Percentiles rank a stretch among this genome's conserved stretches.
Conservation (phyloP, 2,113 vertebrate species). For the Rhodinocichla rosea region DNA sequence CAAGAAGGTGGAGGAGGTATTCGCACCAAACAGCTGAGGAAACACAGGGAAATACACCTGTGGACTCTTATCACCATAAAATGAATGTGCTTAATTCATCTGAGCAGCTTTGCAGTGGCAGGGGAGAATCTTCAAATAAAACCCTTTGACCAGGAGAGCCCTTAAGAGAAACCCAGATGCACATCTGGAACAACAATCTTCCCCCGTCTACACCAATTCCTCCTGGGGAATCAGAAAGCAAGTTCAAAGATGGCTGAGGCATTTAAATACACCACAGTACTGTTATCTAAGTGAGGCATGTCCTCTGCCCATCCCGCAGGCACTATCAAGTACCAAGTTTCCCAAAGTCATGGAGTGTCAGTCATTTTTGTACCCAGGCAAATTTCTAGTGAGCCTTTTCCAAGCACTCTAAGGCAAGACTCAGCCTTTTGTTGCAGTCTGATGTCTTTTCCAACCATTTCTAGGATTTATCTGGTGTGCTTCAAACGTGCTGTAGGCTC, state of each 20-base stretch:
- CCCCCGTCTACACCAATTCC: background rate
- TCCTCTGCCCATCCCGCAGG: background rate
- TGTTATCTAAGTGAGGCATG: background rate
- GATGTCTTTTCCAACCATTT: background rate
- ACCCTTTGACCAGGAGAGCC: background rate
- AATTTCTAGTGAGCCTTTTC: background rate
- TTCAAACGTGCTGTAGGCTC: background rate
- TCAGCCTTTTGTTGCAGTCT: background rate
- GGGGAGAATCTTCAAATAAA: background rate
- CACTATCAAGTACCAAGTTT: background rate
- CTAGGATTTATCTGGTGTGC: slow-evolving; percentile 32
- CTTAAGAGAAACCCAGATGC: background rate
- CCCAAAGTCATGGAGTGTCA: background rate
- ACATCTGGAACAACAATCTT: background rate
- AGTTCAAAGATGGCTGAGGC: background rate
- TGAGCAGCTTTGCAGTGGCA: background rate
- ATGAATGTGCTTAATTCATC: background rate
- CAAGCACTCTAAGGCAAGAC: background rate
- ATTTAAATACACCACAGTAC: background rate
- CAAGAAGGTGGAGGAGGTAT: background rate
- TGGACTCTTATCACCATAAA: background rate
- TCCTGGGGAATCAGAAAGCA: background rate
- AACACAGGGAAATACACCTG: background rate
- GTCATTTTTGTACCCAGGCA: background rate
- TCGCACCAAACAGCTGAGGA: background rate